These are phyloP conservation scores for Plecturocebus donacophilus DNA, from an alignment of 2,113 vertebrate genomes.

Conservation along the genomic window DNA sequence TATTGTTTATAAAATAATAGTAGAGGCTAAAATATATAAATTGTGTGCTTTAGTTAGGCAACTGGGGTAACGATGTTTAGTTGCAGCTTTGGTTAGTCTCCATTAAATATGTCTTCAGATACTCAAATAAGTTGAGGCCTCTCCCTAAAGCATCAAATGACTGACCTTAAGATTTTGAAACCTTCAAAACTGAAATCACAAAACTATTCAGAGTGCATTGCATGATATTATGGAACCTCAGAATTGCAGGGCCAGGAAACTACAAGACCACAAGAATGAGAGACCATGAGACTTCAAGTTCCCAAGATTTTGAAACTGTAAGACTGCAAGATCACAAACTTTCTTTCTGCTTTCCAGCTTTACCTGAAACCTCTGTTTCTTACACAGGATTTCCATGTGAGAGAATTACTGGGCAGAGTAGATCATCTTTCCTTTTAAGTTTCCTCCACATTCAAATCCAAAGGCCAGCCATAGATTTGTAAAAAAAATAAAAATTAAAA, in stretches of 20 bases:
- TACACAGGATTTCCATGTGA: not conserved
- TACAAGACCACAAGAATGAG: not conserved
- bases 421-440: not conserved
- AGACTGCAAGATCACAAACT: not conserved
- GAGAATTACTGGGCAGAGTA: not conserved
- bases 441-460: not conserved
- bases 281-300: not conserved
- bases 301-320: not conserved
- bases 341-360: not conserved
- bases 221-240: not conserved
- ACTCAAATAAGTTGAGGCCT: not conserved
- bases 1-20: not conserved
- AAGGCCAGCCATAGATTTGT: not conserved
- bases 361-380: not conserved
- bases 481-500: not conserved
- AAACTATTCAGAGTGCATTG: not conserved
- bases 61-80: not conserved
- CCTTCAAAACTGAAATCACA: not conserved
- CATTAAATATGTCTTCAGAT: not conserved
- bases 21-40: not conserved
- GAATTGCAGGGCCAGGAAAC: not conserved
- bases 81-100: not conserved
- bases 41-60: not conserved
- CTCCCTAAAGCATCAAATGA: not conserved
- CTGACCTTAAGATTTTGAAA: not conserved